A percentile compares a stretch with the other conserved stretches of the same genome.
Evolutionary conservation across 2,888 invertebrate genomes (phyloP).

Genomic region (Drosophila mimetica): DNA sequence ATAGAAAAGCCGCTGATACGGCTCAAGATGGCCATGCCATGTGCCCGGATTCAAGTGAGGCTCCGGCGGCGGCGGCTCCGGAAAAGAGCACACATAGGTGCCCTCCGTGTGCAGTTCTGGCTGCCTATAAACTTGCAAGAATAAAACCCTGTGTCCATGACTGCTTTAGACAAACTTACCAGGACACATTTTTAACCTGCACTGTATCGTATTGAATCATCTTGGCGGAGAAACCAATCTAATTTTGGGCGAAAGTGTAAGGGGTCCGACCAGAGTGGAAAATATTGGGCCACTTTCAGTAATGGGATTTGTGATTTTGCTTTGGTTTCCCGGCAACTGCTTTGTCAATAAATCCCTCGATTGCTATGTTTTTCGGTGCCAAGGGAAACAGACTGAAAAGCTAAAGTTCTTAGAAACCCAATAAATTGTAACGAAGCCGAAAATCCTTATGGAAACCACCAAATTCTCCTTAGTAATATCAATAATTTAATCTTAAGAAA

Average conservation of each 20-base stretch:
- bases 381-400: neutral
- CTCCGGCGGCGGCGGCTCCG: conserved; percentile 73
- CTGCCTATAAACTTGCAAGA: conserved; percentile 44
- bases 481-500: too few species aligned
- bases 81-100: conserved; percentile 82
- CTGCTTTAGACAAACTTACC: conserved; percentile 9
- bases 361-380: conserved; percentile 6
- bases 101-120: conserved; percentile 85
- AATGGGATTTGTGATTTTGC: neutral
- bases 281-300: neutral
- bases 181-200: conserved; percentile 74
- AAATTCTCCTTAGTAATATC: too few species aligned
- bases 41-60: conserved; percentile 28
- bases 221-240: neutral
- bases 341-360: conserved; percentile 31
- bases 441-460: too few species aligned
- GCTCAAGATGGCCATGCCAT: conserved; percentile 82
- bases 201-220: conserved; percentile 59
- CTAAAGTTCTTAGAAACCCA: neutral
- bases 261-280: neutral
- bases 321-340: conserved; percentile 15
- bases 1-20: conserved; percentile 85
- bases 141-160: neutral
- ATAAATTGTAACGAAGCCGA: neutral
- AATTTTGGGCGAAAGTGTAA: conserved; percentile 15